A percentile compares a stretch with the other conserved stretches of the same genome.
Conservation (phyloP, 2,797 vertebrate species). For the Harpagifer antarcticus region DNA sequence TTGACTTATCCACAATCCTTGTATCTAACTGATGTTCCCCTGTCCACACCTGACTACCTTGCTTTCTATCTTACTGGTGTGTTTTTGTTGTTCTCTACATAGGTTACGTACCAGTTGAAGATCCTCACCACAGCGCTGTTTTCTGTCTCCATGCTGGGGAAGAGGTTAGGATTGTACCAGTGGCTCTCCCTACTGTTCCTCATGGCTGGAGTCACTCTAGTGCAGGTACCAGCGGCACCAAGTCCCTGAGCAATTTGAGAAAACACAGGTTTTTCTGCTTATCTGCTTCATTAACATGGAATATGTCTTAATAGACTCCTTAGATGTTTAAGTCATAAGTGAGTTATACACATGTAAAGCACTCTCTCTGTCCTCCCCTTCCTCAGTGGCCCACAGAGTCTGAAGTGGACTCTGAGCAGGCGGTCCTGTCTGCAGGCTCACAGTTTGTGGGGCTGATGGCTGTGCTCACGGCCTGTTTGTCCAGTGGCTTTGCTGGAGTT, state of each 20-base stretch:
- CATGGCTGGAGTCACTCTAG: conserved; percentile 93
- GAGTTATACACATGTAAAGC: not conserved
- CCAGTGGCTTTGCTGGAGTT: conserved; percentile 97
- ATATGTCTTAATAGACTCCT: not conserved
- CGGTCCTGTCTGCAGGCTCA: conserved; percentile 86
- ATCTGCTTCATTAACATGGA: not conserved
- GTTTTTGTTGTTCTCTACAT: conserved; percentile 18
- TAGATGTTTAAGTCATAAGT: not conserved
- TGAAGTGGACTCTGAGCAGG: conserved; percentile 70
- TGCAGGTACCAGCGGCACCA: conserved; percentile 87
- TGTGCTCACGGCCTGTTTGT: conserved; percentile 94
- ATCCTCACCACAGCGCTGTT: conserved; percentile 98
- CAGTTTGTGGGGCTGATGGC: conserved; percentile 92
- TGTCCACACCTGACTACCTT: too few relatives aligned
- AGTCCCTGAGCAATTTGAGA: not conserved
- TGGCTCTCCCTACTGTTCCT: conserved; percentile 94
- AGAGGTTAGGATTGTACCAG: conserved; percentile 90
- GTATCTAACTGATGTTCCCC: not conserved
- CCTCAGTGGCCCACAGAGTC: conserved; percentile 90
- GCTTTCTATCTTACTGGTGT: not conserved
- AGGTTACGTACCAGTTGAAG: conserved; percentile 99
- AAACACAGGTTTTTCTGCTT: not conserved
- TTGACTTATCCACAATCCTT: not conserved
- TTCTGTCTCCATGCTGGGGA: conserved; percentile 95
- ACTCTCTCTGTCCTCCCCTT: not conserved